Percentiles rank a stretch among this genome's conserved stretches.
Evolutionary conservation across 2,797 vertebrate species (phyloP).

Genomic region (Trematomus bernacchii): DNA sequence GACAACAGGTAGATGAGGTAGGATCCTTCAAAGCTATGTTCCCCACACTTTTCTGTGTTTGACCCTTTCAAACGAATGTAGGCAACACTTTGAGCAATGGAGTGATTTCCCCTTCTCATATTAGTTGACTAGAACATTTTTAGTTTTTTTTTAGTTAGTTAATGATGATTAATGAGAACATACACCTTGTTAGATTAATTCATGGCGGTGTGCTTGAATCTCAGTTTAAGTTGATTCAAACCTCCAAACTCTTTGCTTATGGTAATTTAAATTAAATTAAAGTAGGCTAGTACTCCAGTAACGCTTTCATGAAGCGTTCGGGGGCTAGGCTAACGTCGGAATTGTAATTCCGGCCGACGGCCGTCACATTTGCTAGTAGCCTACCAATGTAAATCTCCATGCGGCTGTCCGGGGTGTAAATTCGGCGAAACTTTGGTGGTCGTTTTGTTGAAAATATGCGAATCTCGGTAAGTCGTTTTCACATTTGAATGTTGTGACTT

Average conservation of each 20-base stretch:
- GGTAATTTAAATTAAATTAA: not conserved
- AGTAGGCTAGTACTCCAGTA: not conserved
- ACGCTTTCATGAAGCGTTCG: not conserved
- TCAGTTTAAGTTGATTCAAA: not conserved
- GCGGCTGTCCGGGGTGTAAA: too few species aligned
- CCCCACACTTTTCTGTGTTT: not conserved
- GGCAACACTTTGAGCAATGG: not conserved
- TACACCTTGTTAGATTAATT: too few species aligned
- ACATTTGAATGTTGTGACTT: not conserved
- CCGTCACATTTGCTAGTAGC: not conserved
- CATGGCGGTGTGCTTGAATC: too few species aligned
- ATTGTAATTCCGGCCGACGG: not conserved
- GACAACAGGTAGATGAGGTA: not conserved
- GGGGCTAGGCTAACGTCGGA: not conserved
- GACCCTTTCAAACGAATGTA: not conserved
- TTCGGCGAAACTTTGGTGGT: not conserved
- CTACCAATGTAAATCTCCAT: not conserved
- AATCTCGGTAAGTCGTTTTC: not conserved
- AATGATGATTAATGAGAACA: too few species aligned
- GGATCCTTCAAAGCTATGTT: not conserved
- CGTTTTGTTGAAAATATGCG: not conserved
- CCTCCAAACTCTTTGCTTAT: not conserved
- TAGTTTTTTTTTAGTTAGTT: too few species aligned
- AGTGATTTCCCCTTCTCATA: not conserved
- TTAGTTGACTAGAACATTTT: not conserved